Evolutionary conservation across 2,797 vertebrate species (phyloP), one percentile per base, ranked within the genome.

Genomic region (Sebastes itinus): DNA sequence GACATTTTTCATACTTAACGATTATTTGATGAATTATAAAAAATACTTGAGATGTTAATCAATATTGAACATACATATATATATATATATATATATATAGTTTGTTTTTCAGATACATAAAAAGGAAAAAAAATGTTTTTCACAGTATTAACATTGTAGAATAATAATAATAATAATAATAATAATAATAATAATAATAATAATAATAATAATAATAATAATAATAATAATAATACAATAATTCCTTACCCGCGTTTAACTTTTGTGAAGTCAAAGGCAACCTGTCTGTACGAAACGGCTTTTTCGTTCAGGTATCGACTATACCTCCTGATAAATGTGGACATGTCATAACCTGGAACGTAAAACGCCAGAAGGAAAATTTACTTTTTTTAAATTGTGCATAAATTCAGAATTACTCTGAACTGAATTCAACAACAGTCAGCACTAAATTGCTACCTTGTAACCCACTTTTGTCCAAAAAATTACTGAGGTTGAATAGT

Each of bases 251-350:
- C 98, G 93, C 98, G 96, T 95, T 99, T 99, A 90, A 99, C 98
- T 97, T 99, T 99, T 7, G 98, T 99, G 95, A 99, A 99, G 95
- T 99, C 98, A 92, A 99, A 99, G 89, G 98, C 98, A 84, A 99
- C 98, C 95, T 99, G 98, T 95, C 98, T 97, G 94, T 99, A 99
- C 20, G 98, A 99, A 91, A 99, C 98, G 30, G 99, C 99, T 94
- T 99, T 99, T 90, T 99, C 99, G 73, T 99, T 99, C 94, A 99
- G 95, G 88, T 99, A 99, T 46, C 98, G 97, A 95, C 99, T 99
- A 93, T 99, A 99, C 80, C 99, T 93, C 89, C 98, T 97, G 94
- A 99, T 99, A 94, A 99, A 99, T 0, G 99, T 99, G 81, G 99
- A 99, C 99, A 99, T 99, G 93, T 99, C 98, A 86, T 99, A 99